Evolutionary conservation across 2,113 vertebrate species (phyloP).

Genomic region (Corythornis vintsioides): DNA sequence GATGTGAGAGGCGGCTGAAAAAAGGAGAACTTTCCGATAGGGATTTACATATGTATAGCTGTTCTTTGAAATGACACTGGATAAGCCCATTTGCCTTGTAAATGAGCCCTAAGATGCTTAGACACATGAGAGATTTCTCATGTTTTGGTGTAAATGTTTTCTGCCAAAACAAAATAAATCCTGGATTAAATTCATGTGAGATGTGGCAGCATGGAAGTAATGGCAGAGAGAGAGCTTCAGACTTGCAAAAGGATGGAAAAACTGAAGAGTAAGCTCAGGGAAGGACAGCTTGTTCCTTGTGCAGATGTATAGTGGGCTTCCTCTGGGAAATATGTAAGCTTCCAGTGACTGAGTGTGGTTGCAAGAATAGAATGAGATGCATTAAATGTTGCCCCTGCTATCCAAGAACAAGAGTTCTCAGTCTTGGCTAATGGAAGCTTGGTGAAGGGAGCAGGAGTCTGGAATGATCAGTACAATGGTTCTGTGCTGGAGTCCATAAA

Average conservation of each 20-base stretch:
- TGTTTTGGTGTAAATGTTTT: conserved; percentile 12
- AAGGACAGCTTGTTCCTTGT: not conserved
- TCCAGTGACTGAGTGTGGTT: not conserved
- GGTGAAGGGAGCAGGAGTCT: not conserved
- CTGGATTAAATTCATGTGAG: not conserved
- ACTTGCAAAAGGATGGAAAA: not conserved
- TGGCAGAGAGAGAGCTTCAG: not conserved
- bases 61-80: not conserved
- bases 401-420: not conserved
- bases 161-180: conserved; percentile 3
- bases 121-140: not conserved
- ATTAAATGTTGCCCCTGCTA: not conserved
- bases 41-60: conserved; percentile 8
- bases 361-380: not conserved
- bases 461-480: not conserved
- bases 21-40: not conserved
- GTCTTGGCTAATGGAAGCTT: not conserved
- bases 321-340: not conserved
- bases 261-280: not conserved
- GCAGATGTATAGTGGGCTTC: not conserved
- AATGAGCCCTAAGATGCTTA: not conserved
- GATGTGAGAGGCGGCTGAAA: not conserved
- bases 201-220: not conserved
- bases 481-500: not conserved
- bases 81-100: conserved; percentile 3